Conservation (phyloP, 2,113 vertebrate species). For the Struthidea cinerea region DNA sequence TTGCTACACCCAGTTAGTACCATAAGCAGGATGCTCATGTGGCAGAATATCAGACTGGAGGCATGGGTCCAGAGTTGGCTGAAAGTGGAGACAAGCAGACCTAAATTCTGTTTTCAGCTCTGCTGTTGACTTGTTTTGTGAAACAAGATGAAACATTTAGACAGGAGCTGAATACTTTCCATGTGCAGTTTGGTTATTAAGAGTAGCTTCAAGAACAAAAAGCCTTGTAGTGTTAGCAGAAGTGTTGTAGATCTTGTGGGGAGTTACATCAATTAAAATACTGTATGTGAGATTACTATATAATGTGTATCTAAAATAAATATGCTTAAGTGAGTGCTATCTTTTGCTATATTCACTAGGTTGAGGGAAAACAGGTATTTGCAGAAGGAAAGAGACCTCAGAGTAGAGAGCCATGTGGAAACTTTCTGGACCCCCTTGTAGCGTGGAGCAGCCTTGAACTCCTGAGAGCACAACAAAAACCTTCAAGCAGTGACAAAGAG, state of each 20-base stretch:
- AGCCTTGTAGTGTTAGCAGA: not conserved
- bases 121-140: not conserved
- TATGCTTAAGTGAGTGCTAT: not conserved
- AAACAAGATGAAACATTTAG: not conserved
- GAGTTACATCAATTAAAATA: not conserved
- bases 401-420: not conserved
- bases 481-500: not conserved
- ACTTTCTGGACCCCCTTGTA: not conserved
- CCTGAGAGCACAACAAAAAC: not conserved
- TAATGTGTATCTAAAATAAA: not conserved
- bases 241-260: not conserved
- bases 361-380: not conserved
- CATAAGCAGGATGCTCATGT: accelerated
- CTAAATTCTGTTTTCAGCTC: not conserved
- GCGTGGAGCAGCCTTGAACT: not conserved
- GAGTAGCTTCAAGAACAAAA: not conserved
- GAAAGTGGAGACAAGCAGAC: not conserved
- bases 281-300: not conserved
- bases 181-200: not conserved
- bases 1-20: not conserved
- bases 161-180: not conserved
- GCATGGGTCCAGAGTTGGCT: not conserved
- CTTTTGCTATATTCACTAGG: not conserved
- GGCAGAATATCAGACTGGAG: not conserved
- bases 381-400: not conserved